A percentile compares a stretch with the other conserved stretches of the same genome.
These are phyloP conservation scores for Amiota communis DNA, from an alignment of 2,888 invertebrate genomes.

Conservation along the genomic window DNA sequence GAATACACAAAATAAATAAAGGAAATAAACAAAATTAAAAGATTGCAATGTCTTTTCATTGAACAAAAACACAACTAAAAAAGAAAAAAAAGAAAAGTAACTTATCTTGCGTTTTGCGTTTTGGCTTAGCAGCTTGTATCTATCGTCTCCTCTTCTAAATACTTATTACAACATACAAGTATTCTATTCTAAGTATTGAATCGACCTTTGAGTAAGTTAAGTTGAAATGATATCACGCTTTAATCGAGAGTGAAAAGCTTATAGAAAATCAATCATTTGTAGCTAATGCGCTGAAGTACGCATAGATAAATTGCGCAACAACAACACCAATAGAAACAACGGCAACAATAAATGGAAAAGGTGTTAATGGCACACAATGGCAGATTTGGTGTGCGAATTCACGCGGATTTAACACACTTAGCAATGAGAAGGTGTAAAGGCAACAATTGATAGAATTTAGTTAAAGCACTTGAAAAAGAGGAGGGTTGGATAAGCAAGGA, in stretches of 20 bases:
- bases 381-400: conserved; percentile 5
- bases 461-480: too few species aligned
- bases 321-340: background rate
- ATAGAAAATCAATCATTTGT: conserved; percentile 22
- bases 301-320: conserved; percentile 1
- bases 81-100: too few species aligned
- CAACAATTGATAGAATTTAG: too few species aligned
- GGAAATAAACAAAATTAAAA: background rate
- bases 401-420: background rate
- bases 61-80: too few species aligned
- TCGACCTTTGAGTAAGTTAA: too few species aligned
- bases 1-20: too few species aligned
- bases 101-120: background rate
- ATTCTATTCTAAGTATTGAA: too few species aligned
- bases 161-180: too few species aligned
- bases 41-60: background rate
- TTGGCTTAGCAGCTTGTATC: conserved; percentile 1
- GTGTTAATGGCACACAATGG: background rate
- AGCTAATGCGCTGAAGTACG: conserved; percentile 20
- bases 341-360: background rate
- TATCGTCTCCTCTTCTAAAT: too few species aligned
- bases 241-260: conserved; percentile 19
- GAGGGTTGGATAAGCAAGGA: too few species aligned
- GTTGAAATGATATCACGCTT: background rate
- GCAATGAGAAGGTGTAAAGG: too few species aligned